Percentiles rank a stretch among this genome's conserved stretches.
These are phyloP conservation scores for Ifrita kowaldi DNA, from an alignment of 2,113 vertebrate species.

Conservation along the genomic window DNA sequence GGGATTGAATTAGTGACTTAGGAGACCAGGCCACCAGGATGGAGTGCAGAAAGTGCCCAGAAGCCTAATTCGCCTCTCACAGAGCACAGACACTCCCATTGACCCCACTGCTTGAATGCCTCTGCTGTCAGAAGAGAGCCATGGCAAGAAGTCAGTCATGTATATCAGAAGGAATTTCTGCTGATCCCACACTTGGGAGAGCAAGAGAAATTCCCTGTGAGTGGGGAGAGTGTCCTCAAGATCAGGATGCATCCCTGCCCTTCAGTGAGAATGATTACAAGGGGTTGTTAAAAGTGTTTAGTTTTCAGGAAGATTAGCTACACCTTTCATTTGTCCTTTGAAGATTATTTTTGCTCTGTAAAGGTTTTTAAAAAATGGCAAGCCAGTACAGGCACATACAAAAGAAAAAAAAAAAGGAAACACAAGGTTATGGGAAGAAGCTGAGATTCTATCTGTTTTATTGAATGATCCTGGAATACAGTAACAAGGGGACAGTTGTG, in stretches of 20 bases:
- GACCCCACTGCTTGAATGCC: not conserved
- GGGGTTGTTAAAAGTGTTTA: not conserved
- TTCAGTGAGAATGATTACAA: not conserved
- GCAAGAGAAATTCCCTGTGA: not conserved
- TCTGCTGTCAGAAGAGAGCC: not conserved
- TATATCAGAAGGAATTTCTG: not conserved
- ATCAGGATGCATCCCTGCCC: not conserved
- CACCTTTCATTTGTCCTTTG: constrained; percentile 24
- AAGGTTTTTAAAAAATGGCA: not conserved
- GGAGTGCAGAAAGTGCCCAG: not conserved
- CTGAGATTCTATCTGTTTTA: constrained; percentile 48
- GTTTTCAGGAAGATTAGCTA: not conserved
- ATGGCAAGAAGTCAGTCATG: not conserved
- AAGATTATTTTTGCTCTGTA: not conserved
- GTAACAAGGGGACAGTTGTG: not conserved
- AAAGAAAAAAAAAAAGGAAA: not conserved
- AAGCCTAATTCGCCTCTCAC: not conserved
- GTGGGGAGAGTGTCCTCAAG: not conserved
- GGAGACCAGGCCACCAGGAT: not conserved
- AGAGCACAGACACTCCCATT: not conserved
- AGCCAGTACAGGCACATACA: not conserved
- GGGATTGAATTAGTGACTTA: not conserved
- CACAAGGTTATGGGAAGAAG: constrained; percentile 11
- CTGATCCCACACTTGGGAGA: not conserved
- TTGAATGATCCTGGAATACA: constrained; percentile 43